Evolutionary conservation across 2,888 invertebrate species (phyloP).

Genomic region (Thecocarcelia acutangulata): DNA sequence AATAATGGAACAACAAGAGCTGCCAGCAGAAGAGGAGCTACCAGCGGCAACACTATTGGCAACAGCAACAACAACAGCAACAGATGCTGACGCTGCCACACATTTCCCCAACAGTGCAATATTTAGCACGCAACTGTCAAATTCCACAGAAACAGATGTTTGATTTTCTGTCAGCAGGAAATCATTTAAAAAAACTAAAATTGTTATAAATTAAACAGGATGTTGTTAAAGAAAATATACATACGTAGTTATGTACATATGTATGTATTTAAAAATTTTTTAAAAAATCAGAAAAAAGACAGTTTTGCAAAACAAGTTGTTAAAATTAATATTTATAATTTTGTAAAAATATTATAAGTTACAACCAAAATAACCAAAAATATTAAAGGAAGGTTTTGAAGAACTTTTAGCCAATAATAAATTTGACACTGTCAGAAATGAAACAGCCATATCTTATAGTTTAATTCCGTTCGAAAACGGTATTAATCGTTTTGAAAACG

Average conservation of each 20-base stretch:
- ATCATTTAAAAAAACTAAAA: conserved; percentile 16
- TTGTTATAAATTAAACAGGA: conserved; percentile 50
- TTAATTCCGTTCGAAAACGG: too few relatives aligned
- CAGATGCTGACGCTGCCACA: conserved; percentile 18
- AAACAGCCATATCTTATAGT: too few relatives aligned
- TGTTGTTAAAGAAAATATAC: not conserved
- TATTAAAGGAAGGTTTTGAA: too few relatives aligned
- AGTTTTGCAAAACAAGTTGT: not conserved
- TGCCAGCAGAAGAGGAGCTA: not conserved
- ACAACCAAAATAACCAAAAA: too few relatives aligned
- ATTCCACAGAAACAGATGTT: conserved; percentile 78
- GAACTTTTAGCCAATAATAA: too few relatives aligned
- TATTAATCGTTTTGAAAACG: too few relatives aligned
- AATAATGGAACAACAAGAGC: conserved; percentile 54
- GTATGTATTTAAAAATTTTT: too few relatives aligned
- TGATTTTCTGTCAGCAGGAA: conserved; percentile 73
- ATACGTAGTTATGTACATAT: too few relatives aligned
- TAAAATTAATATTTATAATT: not conserved
- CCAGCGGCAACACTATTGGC: not conserved
- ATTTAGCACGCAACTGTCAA: conserved; percentile 65
- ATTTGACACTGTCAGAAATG: too few relatives aligned
- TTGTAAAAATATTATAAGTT: too few relatives aligned
- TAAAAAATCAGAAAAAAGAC: not conserved
- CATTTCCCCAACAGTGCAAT: conserved; percentile 60
- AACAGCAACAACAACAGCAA: conserved; percentile 9